Conservation (phyloP, 2,113 vertebrate genomes). For the Azemiops feae region DNA sequence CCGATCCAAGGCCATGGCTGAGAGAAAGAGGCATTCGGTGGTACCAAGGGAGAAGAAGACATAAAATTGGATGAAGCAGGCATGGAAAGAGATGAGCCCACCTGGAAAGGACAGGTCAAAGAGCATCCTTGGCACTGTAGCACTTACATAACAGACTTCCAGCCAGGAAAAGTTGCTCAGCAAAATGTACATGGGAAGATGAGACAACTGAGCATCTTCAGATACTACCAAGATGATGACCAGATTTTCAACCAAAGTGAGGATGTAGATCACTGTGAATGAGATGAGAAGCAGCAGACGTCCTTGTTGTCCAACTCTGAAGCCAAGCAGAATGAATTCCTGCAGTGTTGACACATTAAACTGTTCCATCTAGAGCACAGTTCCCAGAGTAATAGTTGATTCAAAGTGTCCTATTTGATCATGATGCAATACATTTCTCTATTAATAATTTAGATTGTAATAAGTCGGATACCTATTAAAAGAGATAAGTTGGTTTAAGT, state of each 20-base stretch:
- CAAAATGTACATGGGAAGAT: constrained; percentile 53
- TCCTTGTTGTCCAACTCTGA: neutral
- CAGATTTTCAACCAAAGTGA: constrained; percentile 9
- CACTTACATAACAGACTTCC: constrained; percentile 51
- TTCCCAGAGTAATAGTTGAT: neutral
- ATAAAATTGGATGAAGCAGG: constrained; percentile 62
- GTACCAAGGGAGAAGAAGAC: constrained; percentile 57
- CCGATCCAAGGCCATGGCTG: constrained; percentile 8
- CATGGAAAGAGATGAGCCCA: constrained; percentile 42
- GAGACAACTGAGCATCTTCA: constrained; percentile 4
- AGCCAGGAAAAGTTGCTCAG: constrained; percentile 51
- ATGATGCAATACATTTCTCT: neutral
- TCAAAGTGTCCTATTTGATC: neutral
- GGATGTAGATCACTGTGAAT: neutral
- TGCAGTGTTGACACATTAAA: neutral
- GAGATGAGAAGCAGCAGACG: neutral
- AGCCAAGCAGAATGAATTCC: constrained; percentile 14
- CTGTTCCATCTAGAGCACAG: neutral
- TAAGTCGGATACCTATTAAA: neutral
- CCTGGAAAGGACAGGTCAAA: constrained; percentile 30
- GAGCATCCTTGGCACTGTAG: constrained; percentile 42
- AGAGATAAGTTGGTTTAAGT: neutral
- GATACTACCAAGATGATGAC: neutral
- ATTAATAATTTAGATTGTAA: neutral
- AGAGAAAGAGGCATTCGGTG: constrained; percentile 8